These are phyloP conservation scores for Andricus quercusramuli DNA, from an alignment of 2,888 invertebrate species.

Conservation along the genomic window DNA sequence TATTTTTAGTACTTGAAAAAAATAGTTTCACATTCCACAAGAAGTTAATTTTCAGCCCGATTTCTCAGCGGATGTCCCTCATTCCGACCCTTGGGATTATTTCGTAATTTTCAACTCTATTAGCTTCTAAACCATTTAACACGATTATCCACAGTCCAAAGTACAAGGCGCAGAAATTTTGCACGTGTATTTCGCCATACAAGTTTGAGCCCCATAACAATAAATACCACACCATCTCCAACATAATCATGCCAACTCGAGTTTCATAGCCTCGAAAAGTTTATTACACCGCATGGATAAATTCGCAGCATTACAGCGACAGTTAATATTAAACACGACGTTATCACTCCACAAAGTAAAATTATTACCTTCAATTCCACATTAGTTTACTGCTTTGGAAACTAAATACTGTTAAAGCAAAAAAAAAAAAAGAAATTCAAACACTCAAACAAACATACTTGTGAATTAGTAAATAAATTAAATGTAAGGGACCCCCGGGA, in stretches of 20 bases:
- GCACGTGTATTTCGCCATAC: conserved; percentile 6
- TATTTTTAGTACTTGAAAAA: too few relatives aligned
- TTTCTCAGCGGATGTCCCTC: neutral
- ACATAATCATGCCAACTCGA: conserved; percentile 31
- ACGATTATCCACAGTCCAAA: conserved; percentile 30
- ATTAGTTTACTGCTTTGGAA: neutral
- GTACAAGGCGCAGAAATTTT: conserved; percentile 25
- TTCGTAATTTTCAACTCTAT: conserved; percentile 34
- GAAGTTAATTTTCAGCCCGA: conserved; percentile 7
- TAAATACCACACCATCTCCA: conserved; percentile 37
- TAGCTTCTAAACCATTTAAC: conserved; percentile 38
- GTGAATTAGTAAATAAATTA: too few relatives aligned
- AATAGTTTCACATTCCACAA: neutral
- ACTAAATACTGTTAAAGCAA: neutral
- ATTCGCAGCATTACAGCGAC: conserved; percentile 15
- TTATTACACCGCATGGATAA: conserved; percentile 31
- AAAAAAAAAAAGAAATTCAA: too few relatives aligned
- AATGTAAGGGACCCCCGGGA: too few relatives aligned
- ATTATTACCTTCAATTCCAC: neutral
- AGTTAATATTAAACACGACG: conserved; percentile 12
- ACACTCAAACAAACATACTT: too few relatives aligned
- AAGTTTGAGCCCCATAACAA: conserved; percentile 28
- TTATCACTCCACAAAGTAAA: conserved; percentile 10
- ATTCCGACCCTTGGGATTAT: neutral
- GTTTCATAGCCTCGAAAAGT: conserved; percentile 32